phyloP scores from a whole-genome alignment of 2,797 vertebrate genomes.

The Tangara arthus region DNA sequence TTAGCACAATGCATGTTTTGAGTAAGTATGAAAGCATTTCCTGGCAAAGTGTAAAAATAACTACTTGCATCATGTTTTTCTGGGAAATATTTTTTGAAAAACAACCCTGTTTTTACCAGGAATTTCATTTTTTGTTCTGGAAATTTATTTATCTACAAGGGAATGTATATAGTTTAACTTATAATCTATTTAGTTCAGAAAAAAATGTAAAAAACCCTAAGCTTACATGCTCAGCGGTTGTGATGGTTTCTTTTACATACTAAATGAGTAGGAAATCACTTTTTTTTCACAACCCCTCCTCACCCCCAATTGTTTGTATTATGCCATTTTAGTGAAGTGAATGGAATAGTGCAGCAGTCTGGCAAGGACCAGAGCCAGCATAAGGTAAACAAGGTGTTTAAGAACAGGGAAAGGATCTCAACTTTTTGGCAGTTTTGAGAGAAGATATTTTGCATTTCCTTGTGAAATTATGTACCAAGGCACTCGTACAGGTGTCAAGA shows the following conservation, averaged over 20 bases:
- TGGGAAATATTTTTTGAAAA: not conserved
- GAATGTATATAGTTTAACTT: not conserved
- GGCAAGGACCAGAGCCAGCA: not conserved
- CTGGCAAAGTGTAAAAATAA: not conserved
- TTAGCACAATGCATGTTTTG: not conserved
- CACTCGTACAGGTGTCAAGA: not conserved
- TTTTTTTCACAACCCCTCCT: fast-evolving
- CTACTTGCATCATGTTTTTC: not conserved
- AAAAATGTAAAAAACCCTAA: not conserved
- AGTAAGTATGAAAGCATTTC: not conserved
- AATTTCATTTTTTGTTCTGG: not conserved
- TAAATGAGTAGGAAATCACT: not conserved
- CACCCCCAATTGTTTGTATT: fast-evolving
- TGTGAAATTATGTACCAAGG: not conserved
- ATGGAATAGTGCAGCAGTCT: not conserved
- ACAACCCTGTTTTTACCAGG: not conserved
- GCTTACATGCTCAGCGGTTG: not conserved
- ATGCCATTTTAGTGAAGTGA: not conserved
- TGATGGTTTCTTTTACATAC: not conserved
- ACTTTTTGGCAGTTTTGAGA: not conserved
- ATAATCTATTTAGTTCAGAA: not conserved
- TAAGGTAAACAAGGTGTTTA: not conserved
- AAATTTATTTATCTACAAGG: not conserved
- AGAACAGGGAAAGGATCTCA: not conserved
- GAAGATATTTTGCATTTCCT: not conserved